Evolutionary conservation across 2,888 invertebrate species (phyloP).

Genomic region (Hydropsyche betteni): DNA sequence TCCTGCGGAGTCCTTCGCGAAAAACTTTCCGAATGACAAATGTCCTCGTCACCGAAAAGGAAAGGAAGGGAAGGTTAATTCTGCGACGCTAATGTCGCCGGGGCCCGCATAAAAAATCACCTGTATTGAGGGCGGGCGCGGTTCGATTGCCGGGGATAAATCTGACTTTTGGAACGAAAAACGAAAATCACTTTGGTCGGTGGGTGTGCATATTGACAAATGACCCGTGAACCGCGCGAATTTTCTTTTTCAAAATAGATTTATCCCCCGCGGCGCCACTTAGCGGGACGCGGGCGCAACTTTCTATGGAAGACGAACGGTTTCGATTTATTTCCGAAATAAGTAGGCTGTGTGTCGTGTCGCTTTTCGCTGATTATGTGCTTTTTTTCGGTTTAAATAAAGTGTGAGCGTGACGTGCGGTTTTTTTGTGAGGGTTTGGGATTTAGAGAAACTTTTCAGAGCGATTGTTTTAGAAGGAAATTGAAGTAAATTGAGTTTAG

Average conservation of each 20-base stretch:
- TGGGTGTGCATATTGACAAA: constrained; percentile 44
- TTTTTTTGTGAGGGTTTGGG: too few species aligned
- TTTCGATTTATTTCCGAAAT: constrained; percentile 34
- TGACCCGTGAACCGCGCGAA: constrained; percentile 45
- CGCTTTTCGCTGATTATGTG: too few species aligned
- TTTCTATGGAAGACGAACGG: constrained; percentile 36
- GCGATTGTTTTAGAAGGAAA: too few species aligned
- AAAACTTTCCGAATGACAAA: background rate
- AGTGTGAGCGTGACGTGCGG: too few species aligned
- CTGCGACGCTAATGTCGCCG: constrained; percentile 6
- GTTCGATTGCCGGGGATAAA: constrained; percentile 21
- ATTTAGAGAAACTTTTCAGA: too few species aligned
- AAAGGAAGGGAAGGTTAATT: constrained; percentile 2
- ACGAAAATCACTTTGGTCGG: too few species aligned
- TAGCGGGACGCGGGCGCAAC: constrained; percentile 30
- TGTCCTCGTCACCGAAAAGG: background rate
- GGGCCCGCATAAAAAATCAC: constrained; percentile 10
- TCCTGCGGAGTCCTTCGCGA: too few species aligned
- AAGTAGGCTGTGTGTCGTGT: background rate
- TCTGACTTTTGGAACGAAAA: constrained; percentile 9
- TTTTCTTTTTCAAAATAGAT: constrained; percentile 42
- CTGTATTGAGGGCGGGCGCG: constrained; percentile 3
- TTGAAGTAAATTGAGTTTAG: too few species aligned
- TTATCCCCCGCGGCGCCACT: constrained; percentile 39
- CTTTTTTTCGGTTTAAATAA: too few species aligned